These are phyloP conservation scores for Ceryle rudis DNA, from an alignment of 2,797 vertebrate species.

Conservation along the genomic window DNA sequence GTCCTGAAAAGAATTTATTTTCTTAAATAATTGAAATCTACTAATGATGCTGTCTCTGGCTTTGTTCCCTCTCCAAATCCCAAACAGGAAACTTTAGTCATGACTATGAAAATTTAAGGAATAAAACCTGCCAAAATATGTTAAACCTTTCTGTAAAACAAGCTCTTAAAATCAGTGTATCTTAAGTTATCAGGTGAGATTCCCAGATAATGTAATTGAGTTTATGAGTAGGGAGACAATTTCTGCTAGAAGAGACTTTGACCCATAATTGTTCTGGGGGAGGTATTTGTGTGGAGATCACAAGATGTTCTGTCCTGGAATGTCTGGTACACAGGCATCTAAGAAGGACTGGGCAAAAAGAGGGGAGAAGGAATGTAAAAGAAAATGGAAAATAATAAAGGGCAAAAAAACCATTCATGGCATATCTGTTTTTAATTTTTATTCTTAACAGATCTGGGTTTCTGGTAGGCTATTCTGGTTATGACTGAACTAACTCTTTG, in stretches of 20 bases:
- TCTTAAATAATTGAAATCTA: not conserved
- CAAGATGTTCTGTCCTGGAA: slow-evolving; percentile 29
- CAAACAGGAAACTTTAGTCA: not conserved
- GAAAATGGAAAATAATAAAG: slow-evolving; percentile 56
- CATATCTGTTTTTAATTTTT: slow-evolving; percentile 65
- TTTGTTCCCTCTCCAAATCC: not conserved
- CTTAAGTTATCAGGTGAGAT: not conserved
- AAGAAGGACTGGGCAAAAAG: slow-evolving; percentile 30
- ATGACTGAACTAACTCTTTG: slow-evolving; percentile 30
- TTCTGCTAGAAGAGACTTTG: not conserved
- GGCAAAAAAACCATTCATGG: slow-evolving; percentile 22
- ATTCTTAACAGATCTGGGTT: slow-evolving; percentile 37
- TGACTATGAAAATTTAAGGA: not conserved
- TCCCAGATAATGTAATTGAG: not conserved
- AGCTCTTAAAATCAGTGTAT: not conserved
- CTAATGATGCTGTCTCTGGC: not conserved
- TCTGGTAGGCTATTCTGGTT: slow-evolving; percentile 55
- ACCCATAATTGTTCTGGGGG: not conserved
- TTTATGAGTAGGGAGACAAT: not conserved
- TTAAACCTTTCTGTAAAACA: not conserved
- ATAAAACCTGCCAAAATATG: not conserved
- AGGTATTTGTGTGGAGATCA: not conserved
- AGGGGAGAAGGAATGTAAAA: slow-evolving; percentile 50
- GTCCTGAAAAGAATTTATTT: not conserved
- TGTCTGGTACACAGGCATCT: slow-evolving; percentile 57